Conservation (phyloP, 2,888 invertebrate species). For the Limnephilus auricula region DNA sequence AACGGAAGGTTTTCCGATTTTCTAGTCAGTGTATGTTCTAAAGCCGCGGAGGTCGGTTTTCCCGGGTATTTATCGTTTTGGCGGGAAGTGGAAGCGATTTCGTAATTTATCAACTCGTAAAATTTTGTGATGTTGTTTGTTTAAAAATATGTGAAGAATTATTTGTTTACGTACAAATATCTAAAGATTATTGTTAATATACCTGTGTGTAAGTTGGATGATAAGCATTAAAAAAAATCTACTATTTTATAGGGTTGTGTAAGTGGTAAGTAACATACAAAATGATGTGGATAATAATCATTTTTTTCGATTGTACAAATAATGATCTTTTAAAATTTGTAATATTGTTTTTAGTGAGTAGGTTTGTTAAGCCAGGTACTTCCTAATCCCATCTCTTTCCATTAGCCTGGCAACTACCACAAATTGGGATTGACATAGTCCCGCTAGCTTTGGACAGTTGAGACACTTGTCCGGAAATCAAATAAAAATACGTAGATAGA, state of each 20-base stretch:
- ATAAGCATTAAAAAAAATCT: background rate
- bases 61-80: background rate
- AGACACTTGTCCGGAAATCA: too few relatives aligned
- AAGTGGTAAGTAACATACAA: background rate
- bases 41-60: background rate
- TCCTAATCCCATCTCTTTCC: too few relatives aligned
- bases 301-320: too few relatives aligned
- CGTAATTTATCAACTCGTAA: background rate
- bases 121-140: constrained; percentile 3
- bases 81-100: constrained; percentile 25
- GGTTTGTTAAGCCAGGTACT: too few relatives aligned
- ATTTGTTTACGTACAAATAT: background rate
- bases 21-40: constrained; percentile 16
- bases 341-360: too few relatives aligned
- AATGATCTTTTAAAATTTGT: too few relatives aligned
- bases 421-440: too few relatives aligned
- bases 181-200: background rate
- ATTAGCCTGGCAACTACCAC: too few relatives aligned
- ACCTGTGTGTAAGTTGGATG: background rate
- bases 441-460: too few relatives aligned
- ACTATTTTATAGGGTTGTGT: background rate
- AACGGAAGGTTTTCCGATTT: constrained; percentile 26
- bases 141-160: background rate
- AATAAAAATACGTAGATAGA: too few relatives aligned
- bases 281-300: too few relatives aligned